Conservation (phyloP, 2,113 vertebrate genomes). For the Mirounga angustirostris region DNA sequence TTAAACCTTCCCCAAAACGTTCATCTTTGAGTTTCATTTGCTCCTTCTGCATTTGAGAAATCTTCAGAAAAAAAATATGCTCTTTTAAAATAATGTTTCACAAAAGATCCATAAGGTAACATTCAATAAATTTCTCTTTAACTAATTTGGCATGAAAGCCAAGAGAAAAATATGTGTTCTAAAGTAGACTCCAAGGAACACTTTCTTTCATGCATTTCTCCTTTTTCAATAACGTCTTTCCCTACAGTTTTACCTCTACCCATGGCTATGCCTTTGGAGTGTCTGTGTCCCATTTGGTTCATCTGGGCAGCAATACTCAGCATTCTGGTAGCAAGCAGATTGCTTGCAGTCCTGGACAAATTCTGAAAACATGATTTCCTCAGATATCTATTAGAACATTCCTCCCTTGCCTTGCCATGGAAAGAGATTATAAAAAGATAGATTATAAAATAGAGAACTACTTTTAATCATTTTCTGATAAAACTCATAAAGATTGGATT, state of each 20-base stretch:
- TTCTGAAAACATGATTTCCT: not conserved
- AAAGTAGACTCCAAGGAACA: not conserved
- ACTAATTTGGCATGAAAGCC: slow-evolving; percentile 22
- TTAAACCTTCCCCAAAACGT: not conserved
- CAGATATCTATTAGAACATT: not conserved
- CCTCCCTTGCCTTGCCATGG: not conserved
- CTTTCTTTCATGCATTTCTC: not conserved
- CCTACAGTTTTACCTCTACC: not conserved
- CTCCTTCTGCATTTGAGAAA: not conserved
- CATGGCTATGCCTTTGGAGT: rapidly evolving
- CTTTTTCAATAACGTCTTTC: not conserved
- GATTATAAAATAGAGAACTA: not conserved
- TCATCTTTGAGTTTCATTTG: not conserved
- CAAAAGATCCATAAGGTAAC: not conserved
- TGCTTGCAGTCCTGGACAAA: not conserved
- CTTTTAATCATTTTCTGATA: slow-evolving; percentile 23
- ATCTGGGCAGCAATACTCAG: not conserved
- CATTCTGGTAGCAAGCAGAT: not conserved
- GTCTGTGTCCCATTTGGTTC: rapidly evolving
- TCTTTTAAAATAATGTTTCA: not conserved
- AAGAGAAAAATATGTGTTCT: not conserved
- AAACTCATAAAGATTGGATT: not conserved
- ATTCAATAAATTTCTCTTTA: not conserved
- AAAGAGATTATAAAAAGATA: not conserved
- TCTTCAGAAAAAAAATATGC: slow-evolving; percentile 26